These are phyloP conservation scores for Azorinus chamasolen DNA, from an alignment of 2,888 invertebrate genomes.

Conservation along the genomic window DNA sequence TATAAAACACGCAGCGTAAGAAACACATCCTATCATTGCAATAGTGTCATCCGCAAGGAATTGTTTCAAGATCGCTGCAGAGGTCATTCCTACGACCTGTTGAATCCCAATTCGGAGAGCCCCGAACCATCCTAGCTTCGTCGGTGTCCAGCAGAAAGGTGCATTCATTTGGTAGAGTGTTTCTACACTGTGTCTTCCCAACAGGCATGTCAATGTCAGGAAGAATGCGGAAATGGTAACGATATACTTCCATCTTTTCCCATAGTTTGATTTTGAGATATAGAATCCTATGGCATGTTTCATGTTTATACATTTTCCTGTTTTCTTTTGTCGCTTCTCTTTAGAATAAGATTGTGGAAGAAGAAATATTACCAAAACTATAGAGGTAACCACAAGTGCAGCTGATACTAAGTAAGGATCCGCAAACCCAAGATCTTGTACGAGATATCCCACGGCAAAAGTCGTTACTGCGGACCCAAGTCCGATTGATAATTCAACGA, in stretches of 20 bases:
- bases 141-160: slow-evolving; percentile 67
- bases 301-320: slow-evolving; percentile 7
- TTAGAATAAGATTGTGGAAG: slow-evolving; percentile 53
- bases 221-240: slow-evolving; percentile 38
- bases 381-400: slow-evolving; percentile 21
- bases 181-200: slow-evolving; percentile 38
- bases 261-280: slow-evolving; percentile 26
- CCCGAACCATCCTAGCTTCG: slow-evolving; percentile 55
- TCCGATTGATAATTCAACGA: slow-evolving; percentile 38
- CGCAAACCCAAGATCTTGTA: slow-evolving; percentile 43
- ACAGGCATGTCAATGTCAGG: slow-evolving; percentile 39
- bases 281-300: slow-evolving; percentile 46
- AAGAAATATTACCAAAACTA: slow-evolving; percentile 19
- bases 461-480: slow-evolving; percentile 30
- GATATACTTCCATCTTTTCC: slow-evolving; percentile 55
- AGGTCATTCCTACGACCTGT: slow-evolving; percentile 37
- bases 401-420: slow-evolving; percentile 40
- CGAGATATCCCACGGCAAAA: slow-evolving; percentile 52
- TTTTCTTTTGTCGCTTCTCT: slow-evolving; percentile 23
- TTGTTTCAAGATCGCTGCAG: slow-evolving; percentile 34
- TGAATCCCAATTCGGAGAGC: slow-evolving; percentile 32
- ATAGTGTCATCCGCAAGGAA: slow-evolving; percentile 48
- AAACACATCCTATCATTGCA: slow-evolving; percentile 42
- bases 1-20: slow-evolving; percentile 37
- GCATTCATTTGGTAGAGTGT: slow-evolving; percentile 60